Percentiles rank a stretch among this genome's conserved stretches.
These are phyloP conservation scores for Dicycla oo DNA, from an alignment of 2,888 invertebrate genomes.

Conservation along the genomic window DNA sequence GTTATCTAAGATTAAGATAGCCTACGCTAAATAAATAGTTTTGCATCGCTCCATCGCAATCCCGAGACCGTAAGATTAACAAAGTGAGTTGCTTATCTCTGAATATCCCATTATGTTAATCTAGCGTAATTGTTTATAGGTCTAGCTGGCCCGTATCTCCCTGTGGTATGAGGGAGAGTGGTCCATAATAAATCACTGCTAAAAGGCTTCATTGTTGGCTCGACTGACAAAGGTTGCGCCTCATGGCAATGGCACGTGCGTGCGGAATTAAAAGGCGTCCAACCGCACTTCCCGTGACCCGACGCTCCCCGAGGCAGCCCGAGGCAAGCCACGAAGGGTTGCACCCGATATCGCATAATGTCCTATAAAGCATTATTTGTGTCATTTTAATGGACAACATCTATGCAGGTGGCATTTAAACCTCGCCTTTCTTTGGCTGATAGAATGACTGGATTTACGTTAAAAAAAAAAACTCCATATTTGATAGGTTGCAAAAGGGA, in stretches of 20 bases:
- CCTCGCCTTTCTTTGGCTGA: neutral
- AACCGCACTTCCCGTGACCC: slow-evolving; percentile 69
- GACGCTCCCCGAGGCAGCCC: slow-evolving; percentile 30
- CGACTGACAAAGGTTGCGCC: slow-evolving; percentile 77
- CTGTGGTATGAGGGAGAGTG: slow-evolving; percentile 46
- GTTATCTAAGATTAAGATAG: slow-evolving; percentile 57
- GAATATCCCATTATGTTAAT: slow-evolving; percentile 72
- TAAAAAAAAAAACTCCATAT: neutral
- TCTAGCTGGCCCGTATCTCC: slow-evolving; percentile 54
- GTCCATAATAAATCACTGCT: slow-evolving; percentile 79
- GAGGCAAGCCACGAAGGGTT: slow-evolving; percentile 35
- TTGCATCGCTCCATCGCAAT: slow-evolving; percentile 47
- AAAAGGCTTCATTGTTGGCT: slow-evolving; percentile 79
- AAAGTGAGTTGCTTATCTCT: slow-evolving; percentile 64
- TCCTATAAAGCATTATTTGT: slow-evolving; percentile 21
- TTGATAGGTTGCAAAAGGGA: neutral
- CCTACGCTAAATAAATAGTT: slow-evolving; percentile 53
- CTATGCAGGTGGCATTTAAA: neutral
- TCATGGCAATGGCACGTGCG: slow-evolving; percentile 73
- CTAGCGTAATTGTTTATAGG: slow-evolving; percentile 74
- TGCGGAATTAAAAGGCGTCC: slow-evolving; percentile 73
- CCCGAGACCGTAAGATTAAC: slow-evolving; percentile 57
- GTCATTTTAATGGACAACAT: slow-evolving; percentile 12
- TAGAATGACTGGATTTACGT: neutral
- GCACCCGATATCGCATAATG: slow-evolving; percentile 49